A percentile compares a stretch with the other conserved stretches of the same genome.
Conservation (phyloP, 2,113 vertebrate genomes). For the Alligator mississippiensis region DNA sequence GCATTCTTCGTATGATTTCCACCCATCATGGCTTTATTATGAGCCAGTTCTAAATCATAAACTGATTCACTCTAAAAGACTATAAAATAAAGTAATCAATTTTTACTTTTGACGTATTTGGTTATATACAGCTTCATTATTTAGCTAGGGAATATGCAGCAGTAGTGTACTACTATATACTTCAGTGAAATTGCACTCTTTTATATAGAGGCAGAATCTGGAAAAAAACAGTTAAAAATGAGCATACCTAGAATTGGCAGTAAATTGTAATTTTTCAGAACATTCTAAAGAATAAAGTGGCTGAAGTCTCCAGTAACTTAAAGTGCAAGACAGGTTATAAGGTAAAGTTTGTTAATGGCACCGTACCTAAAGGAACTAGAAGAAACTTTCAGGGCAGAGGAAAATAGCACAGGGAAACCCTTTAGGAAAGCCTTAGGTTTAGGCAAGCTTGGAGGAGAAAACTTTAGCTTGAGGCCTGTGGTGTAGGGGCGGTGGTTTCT, state of each 20-base stretch:
- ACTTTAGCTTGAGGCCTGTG: not conserved
- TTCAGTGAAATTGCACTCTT: slow-evolving; percentile 58
- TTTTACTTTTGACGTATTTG: slow-evolving; percentile 72
- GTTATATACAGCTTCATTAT: slow-evolving; percentile 72
- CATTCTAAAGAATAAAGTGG: slow-evolving; percentile 17
- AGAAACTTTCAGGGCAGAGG: not conserved
- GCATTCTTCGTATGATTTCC: slow-evolving; percentile 46
- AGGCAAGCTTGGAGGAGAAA: not conserved
- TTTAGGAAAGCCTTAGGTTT: not conserved
- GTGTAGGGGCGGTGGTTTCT: not conserved
- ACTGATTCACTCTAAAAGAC: slow-evolving; percentile 72
- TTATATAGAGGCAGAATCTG: slow-evolving; percentile 58
- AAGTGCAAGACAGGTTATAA: not conserved
- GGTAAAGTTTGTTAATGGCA: not conserved
- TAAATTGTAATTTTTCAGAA: slow-evolving; percentile 57
- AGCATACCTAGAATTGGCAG: slow-evolving; percentile 45
- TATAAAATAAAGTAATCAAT: slow-evolving; percentile 69
- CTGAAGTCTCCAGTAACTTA: slow-evolving; percentile 5
- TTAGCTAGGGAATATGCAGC: slow-evolving; percentile 47
- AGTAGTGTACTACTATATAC: slow-evolving; percentile 51
- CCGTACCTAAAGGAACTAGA: not conserved
- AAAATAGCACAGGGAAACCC: not conserved
- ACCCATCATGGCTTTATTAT: slow-evolving; percentile 47
- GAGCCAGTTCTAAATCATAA: slow-evolving; percentile 61
- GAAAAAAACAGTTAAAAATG: slow-evolving; percentile 52